Conservation (phyloP, 2,113 vertebrate genomes). For the Dicerorhinus sumatrensis region DNA sequence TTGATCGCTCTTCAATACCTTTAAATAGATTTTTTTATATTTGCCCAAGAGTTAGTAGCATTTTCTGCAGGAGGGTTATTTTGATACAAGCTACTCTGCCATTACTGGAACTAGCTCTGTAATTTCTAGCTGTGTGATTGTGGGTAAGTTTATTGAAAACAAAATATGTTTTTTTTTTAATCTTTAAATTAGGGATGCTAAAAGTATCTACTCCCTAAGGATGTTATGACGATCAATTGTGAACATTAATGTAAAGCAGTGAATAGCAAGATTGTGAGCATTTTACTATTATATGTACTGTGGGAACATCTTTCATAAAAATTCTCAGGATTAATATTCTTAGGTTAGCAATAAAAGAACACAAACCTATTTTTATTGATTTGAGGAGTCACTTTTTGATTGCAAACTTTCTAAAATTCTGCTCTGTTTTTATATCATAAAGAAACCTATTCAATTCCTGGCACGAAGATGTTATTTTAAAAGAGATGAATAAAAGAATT, state of each 20-base stretch:
- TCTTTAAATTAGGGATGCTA: background rate
- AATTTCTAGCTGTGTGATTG: background rate
- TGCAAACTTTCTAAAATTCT: background rate
- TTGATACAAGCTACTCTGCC: background rate
- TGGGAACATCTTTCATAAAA: background rate
- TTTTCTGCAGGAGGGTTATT: background rate
- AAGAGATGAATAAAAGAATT: background rate
- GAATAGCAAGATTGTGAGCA: background rate
- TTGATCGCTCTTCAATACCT: background rate
- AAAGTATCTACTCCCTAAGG: background rate
- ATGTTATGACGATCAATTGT: background rate
- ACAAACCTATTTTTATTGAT: background rate
- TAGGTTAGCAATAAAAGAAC: background rate
- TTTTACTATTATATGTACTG: background rate
- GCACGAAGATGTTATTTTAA: background rate
- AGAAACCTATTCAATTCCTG: background rate
- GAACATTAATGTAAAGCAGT: background rate
- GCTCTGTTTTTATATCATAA: background rate
- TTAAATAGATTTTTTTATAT: conserved; percentile 4
- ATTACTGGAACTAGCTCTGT: background rate
- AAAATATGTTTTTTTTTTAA: background rate
- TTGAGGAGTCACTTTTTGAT: background rate
- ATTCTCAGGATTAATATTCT: background rate
- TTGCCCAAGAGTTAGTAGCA: background rate
- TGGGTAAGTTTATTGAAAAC: background rate